Base-by-base conservation (phyloP, 1,140 invertebrate species). In the Pseudobourletiella spinata region DNA sequence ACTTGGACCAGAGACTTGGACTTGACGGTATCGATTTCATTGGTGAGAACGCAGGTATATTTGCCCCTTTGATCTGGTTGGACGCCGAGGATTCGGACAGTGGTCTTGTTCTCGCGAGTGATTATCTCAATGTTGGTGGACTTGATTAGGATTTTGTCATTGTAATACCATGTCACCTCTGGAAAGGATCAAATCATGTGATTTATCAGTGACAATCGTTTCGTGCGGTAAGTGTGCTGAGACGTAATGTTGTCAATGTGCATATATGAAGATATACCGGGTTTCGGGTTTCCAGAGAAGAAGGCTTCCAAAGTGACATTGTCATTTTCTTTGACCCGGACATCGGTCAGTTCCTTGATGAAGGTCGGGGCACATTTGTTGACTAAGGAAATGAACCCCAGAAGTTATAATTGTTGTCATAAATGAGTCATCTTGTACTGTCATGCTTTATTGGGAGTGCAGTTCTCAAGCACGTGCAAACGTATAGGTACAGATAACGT, bases 91-190 rank as follows among this genome's bases (percentile, higher is more conserved):
- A 94, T 86, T n/a, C 80, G 84, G 59, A 89, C 82, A 20, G 79
- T 79, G 2, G 88, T 86, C 72, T 81, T 85, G 55, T 85, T 83
- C 59, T 89, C 83, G 74, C 86, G 79, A 70, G 88, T 84, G 70
- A 80, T 80, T 67, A 92, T 80, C 73, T 84, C 80, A n/a, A 84
- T 74, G 73, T 85, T 84, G 59, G 86, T 82, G 25, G 84, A 83
- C 62, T 82, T 85, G 71, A 82, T 80, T 61, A 94, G 78, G 61
- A 88, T 77, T 75, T 87, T 86, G 70, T 88, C 87, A 73, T 93
- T 84, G 73, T 86, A 86, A 75, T 89, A 93, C 92, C 92, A 97
- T 69, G 87, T 83, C 64, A 95, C 83, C 79, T 89, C 87, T 83
- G 91, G 91, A 39, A 39, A n/a, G n/a, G n/a, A n/a, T n/a, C n/a